A percentile compares a stretch with the other conserved stretches of the same genome.
phyloP scores from a whole-genome alignment of 2,888 invertebrate species.

The Eupithecia subumbrata region DNA sequence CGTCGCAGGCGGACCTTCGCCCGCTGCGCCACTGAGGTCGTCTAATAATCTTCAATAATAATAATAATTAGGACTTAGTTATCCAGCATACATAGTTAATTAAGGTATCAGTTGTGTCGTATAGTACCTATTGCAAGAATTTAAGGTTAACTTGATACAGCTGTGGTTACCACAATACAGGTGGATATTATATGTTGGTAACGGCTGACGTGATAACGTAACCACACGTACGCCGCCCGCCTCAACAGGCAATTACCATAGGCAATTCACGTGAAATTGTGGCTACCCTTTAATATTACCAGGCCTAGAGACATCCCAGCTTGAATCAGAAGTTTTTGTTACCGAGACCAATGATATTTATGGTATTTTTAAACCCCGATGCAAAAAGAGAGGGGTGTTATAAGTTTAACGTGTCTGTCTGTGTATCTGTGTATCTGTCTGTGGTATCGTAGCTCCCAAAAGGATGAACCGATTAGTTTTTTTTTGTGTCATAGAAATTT shows the following conservation, averaged over 20 bases:
- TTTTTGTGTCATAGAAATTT: too few relatives aligned
- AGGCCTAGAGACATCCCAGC: background rate
- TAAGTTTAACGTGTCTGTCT: too few relatives aligned
- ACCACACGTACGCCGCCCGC: slow-evolving; percentile 9
- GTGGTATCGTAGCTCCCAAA: too few relatives aligned
- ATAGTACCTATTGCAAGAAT: background rate
- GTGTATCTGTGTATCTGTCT: too few relatives aligned
- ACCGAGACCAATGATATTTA: background rate
- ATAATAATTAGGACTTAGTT: too few relatives aligned
- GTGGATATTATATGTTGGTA: background rate
- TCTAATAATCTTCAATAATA: too few relatives aligned
- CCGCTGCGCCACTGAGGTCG: too few relatives aligned
- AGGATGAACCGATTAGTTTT: too few relatives aligned
- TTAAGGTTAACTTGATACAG: background rate
- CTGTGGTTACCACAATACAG: background rate
- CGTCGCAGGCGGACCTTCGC: too few relatives aligned
- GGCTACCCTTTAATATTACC: background rate
- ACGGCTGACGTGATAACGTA: slow-evolving; percentile 13
- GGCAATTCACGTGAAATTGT: slow-evolving; percentile 11
- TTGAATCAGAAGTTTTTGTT: background rate
- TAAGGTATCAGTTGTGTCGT: background rate
- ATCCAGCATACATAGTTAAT: too few relatives aligned
- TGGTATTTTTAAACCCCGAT: background rate
- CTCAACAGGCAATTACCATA: slow-evolving; percentile 26
- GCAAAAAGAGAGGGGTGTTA: too few relatives aligned